Conservation (phyloP, 2,888 invertebrate species). For the Entomobrya proxima region DNA sequence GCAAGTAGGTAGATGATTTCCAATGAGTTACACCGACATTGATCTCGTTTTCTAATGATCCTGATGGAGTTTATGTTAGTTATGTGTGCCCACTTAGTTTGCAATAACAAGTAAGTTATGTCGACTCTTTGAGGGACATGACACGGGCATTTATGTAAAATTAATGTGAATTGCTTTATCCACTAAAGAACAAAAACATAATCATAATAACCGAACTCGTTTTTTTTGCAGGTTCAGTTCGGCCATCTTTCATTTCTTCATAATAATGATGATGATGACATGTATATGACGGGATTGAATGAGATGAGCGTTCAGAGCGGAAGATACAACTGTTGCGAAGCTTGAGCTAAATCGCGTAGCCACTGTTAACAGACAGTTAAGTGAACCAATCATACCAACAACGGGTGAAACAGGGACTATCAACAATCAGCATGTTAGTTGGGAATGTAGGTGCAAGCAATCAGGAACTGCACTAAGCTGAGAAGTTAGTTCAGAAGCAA, state of each 20-base stretch:
- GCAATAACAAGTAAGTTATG: neutral
- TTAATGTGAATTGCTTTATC: conserved; percentile 18
- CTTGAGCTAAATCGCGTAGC: no score
- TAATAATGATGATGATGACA: conserved; percentile 13
- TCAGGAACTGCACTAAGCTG: no score
- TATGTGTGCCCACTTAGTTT: neutral
- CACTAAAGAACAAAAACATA: neutral
- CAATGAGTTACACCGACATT: conserved; percentile 13
- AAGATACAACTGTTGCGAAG: no score
- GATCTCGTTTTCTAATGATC: conserved; percentile 6
- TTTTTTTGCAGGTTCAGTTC: neutral
- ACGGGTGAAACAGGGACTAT: neutral
- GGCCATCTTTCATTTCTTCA: neutral
- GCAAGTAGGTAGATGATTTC: neutral
- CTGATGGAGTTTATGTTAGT: neutral
- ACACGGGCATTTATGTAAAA: conserved; percentile 10
- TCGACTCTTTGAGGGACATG: neutral
- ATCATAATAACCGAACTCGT: conserved; percentile 1
- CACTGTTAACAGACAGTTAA: no score
- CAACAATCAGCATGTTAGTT: no score
- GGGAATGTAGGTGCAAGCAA: no score
- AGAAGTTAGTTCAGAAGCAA: neutral
- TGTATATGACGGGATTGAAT: conserved; percentile 6
- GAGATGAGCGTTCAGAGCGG: no score
- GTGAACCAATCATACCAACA: neutral